Conservation (phyloP, 2,797 vertebrate genomes). For the Erpetoichthys calabaricus region DNA sequence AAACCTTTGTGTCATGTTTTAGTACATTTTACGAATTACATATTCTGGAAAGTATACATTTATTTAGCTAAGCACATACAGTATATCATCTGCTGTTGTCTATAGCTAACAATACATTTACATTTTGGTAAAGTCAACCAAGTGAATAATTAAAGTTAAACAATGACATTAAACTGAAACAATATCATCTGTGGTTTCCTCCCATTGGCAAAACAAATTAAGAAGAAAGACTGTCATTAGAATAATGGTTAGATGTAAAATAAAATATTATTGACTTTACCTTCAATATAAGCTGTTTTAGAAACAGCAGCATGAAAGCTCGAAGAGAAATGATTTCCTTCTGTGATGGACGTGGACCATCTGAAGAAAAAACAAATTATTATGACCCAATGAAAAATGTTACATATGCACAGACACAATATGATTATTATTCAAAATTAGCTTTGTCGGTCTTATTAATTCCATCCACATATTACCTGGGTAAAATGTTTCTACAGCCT, state of each 20-base stretch:
- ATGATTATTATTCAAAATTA: too few relatives aligned
- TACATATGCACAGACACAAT: too few relatives aligned
- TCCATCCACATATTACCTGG: too few relatives aligned
- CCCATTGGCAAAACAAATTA: too few relatives aligned
- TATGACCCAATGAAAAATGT: too few relatives aligned
- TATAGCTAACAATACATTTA: background rate
- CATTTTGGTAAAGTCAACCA: background rate
- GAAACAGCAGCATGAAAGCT: slow-evolving; percentile 96
- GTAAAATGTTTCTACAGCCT: too few relatives aligned
- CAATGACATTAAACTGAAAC: slow-evolving; percentile 12
- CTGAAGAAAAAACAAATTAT: slow-evolving; percentile 48
- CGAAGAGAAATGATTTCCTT: slow-evolving; percentile 95
- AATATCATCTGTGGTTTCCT: too few relatives aligned
- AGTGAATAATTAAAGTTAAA: slow-evolving; percentile 1
- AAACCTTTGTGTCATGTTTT: too few relatives aligned
- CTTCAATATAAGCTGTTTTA: slow-evolving; percentile 97
- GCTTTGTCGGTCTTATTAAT: too few relatives aligned
- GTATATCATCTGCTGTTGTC: slow-evolving; percentile 7
- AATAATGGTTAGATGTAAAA: background rate
- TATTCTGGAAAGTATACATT: slow-evolving; percentile 9
- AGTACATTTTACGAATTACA: slow-evolving; percentile 1
- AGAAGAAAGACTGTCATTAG: too few relatives aligned
- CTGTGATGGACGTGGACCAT: slow-evolving; percentile 87
- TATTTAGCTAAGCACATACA: slow-evolving; percentile 7
- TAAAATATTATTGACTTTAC: slow-evolving; percentile 38